Evolutionary conservation across 23 tunicate species (phyloP).

Genomic region (Aplidium turbinatum): DNA sequence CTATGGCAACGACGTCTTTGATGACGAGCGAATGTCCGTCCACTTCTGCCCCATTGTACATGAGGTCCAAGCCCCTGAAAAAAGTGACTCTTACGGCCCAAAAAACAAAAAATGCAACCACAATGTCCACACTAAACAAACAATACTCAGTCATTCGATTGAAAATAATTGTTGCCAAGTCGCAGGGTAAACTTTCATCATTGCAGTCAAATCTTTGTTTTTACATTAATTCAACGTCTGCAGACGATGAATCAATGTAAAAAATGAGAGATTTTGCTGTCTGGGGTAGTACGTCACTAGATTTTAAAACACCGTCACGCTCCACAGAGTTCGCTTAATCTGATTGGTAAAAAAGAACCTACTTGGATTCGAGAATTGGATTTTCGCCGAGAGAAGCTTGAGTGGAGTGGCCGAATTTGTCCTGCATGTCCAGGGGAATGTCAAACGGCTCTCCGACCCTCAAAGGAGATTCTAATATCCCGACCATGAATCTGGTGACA

Average conservation of each 20-base stretch:
- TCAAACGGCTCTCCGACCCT: slow-evolving; percentile 75
- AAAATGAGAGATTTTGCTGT: too few species aligned
- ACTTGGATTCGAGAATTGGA: slow-evolving; percentile 68
- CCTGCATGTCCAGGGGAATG: slow-evolving; percentile 82
- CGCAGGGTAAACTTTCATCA: too few species aligned
- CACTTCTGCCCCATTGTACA: slow-evolving; percentile 22
- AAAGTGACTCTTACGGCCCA: not conserved
- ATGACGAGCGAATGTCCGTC: slow-evolving; percentile 54
- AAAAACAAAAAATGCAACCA: too few species aligned
- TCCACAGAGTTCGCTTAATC: too few species aligned
- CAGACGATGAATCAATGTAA: too few species aligned
- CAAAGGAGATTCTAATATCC: slow-evolving; percentile 78
- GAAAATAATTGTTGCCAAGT: too few species aligned
- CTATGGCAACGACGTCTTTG: slow-evolving; percentile 67
- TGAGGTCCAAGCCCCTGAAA: slow-evolving; percentile 66
- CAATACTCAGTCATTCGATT: too few species aligned
- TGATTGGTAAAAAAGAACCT: slow-evolving; percentile 1
- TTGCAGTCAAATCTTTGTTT: too few species aligned
- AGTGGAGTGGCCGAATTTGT: slow-evolving; percentile 70
- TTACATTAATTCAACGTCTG: too few species aligned
- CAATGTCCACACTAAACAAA: too few species aligned
- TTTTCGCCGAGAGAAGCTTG: slow-evolving; percentile 35
- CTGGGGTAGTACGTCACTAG: too few species aligned
- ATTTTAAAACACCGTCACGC: too few species aligned
- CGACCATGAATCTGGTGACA: slow-evolving; percentile 61